Percentiles rank a stretch among this genome's conserved stretches.
Conservation (phyloP, 2,888 invertebrate genomes). For the Macrophya annulata region DNA sequence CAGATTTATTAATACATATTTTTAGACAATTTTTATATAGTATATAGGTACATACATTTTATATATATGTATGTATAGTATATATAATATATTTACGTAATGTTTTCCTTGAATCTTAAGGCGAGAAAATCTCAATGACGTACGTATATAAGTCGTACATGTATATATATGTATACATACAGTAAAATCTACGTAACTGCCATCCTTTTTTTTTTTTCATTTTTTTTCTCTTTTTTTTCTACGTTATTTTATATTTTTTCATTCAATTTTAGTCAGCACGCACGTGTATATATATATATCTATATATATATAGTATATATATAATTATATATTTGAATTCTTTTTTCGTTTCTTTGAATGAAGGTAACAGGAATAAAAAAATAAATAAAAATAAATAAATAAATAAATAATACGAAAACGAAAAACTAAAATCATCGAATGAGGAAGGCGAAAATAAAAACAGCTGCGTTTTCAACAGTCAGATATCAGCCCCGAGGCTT, state of each 20-base stretch:
- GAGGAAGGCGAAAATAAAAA: conserved; percentile 2
- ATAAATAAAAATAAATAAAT: too few species aligned
- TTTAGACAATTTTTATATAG: background rate
- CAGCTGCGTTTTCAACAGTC: background rate
- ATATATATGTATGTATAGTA: background rate
- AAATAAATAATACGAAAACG: too few species aligned
- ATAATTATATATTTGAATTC: background rate
- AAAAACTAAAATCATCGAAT: background rate
- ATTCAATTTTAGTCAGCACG: background rate
- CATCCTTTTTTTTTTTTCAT: background rate
- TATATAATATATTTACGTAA: background rate
- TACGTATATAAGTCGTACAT: too few species aligned
- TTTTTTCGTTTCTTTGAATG: conserved; percentile 11
- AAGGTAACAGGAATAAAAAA: background rate
- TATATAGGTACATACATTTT: background rate
- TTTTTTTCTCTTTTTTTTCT: background rate
- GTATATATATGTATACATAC: background rate
- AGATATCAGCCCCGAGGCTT: background rate
- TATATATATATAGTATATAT: background rate
- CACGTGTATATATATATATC: background rate
- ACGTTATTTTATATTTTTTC: background rate
- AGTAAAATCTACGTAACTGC: background rate
- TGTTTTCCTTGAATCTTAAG: background rate
- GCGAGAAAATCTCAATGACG: background rate
- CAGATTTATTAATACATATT: conserved; percentile 15